These are phyloP conservation scores for Calosoma granatense DNA, from an alignment of 1,140 invertebrate species.

Conservation along the genomic window DNA sequence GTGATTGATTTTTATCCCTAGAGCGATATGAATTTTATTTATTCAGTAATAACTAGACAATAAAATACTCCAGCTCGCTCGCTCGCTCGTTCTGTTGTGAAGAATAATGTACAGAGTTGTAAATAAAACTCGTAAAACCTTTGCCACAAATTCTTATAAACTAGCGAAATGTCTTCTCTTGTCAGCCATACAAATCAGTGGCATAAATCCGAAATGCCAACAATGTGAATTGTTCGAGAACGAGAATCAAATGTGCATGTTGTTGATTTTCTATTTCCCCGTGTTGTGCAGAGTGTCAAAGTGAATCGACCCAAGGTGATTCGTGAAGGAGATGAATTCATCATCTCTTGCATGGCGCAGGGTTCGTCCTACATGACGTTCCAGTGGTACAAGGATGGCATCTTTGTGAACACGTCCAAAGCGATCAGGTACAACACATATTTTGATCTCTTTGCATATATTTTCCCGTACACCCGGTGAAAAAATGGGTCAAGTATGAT, in stretches of 20 bases:
- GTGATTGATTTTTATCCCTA: no score
- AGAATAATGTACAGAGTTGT: background rate
- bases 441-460: no score
- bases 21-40: background rate
- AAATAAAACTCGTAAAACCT: background rate
- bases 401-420: slow-evolving; percentile 58
- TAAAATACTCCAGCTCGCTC: no score
- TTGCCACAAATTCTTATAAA: background rate
- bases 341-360: slow-evolving; percentile 62
- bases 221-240: no score
- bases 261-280: no score
- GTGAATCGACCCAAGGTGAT: slow-evolving; percentile 53
- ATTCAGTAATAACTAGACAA: background rate
- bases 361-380: slow-evolving; percentile 63
- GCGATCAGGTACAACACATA: slow-evolving; percentile 63
- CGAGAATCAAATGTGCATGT: no score
- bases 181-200: no score
- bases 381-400: slow-evolving; percentile 70
- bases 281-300: slow-evolving; percentile 42
- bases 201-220: no score
- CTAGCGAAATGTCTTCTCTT: no score
- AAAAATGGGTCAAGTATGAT: no score
- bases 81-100: no score
- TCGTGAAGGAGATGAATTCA: slow-evolving; percentile 62
- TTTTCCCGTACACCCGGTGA: no score